Percentiles rank a stretch among this genome's conserved stretches.
Conservation (phyloP, 2,888 invertebrate species). For the Eupithecia abbreviata region DNA sequence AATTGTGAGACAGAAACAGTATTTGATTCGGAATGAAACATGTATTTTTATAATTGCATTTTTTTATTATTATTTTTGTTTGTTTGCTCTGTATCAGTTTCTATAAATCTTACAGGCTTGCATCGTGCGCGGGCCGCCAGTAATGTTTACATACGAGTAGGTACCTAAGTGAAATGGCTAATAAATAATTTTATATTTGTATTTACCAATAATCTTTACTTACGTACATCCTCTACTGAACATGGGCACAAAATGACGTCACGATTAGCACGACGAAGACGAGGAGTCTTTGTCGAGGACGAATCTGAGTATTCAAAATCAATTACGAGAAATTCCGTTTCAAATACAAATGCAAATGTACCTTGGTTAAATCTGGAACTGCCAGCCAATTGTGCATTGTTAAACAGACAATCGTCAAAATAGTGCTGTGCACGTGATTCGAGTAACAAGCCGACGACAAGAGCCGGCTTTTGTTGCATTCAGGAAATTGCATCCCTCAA, state of each 20-base stretch:
- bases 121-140: too few species aligned
- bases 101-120: too few species aligned
- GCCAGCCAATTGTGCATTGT: constrained; percentile 40
- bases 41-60: too few species aligned
- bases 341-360: constrained; percentile 1
- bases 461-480: constrained; percentile 58
- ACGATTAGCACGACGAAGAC: neutral
- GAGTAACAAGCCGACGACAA: constrained; percentile 63
- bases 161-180: too few species aligned
- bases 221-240: neutral
- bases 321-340: neutral
- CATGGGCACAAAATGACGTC: neutral
- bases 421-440: constrained; percentile 60
- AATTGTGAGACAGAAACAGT: neutral
- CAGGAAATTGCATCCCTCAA: constrained; percentile 72
- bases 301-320: neutral
- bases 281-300: neutral
- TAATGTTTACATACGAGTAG: too few species aligned
- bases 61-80: too few species aligned
- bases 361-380: neutral
- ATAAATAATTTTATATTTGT: too few species aligned
- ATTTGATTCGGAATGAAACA: neutral
- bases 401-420: constrained; percentile 52
- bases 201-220: neutral
- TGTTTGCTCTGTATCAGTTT: too few species aligned